Evolutionary conservation across 2,888 invertebrate genomes (phyloP).

Genomic region (Leucoptera coffeella): DNA sequence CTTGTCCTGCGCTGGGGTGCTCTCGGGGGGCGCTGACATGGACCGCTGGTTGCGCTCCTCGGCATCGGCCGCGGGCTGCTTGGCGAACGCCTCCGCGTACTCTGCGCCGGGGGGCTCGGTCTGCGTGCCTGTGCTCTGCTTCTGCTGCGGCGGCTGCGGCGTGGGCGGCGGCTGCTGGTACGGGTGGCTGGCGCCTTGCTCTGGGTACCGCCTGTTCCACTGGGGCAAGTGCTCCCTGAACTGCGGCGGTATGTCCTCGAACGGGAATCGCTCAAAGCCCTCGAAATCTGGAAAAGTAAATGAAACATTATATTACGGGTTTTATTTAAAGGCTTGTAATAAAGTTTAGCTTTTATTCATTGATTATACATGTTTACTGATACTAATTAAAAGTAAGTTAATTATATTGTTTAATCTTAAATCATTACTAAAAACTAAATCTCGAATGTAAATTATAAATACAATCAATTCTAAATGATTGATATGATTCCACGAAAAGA

Average conservation of each 20-base stretch:
- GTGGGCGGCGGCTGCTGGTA: constrained; percentile 11
- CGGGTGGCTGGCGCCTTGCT: constrained; percentile 13
- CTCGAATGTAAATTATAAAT: too few species aligned
- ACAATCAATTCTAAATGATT: too few species aligned
- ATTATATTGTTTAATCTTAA: too few species aligned
- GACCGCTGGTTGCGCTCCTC: constrained; percentile 63
- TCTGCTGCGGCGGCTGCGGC: constrained; percentile 12
- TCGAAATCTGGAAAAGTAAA: constrained; percentile 38
- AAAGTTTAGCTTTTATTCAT: too few species aligned
- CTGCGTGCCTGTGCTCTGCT: constrained; percentile 17
- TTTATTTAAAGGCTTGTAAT: too few species aligned
- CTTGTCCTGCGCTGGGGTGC: constrained; percentile 18
- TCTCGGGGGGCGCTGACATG: constrained; percentile 74
- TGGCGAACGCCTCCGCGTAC: constrained; percentile 23
- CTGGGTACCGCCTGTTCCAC: constrained; percentile 31
- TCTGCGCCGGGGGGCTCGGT: constrained; percentile 21
- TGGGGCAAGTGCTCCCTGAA: constrained; percentile 43
- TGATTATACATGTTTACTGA: too few species aligned
- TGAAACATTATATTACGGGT: too few species aligned
- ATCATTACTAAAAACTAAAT: too few species aligned
- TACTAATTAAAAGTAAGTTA: too few species aligned
- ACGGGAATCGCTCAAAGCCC: constrained; percentile 48
- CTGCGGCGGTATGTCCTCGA: constrained; percentile 45
- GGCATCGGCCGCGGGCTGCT: constrained; percentile 67
- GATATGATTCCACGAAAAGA: too few species aligned